These are phyloP conservation scores for Myxocyprinus asiaticus DNA, from an alignment of 2,113 vertebrate genomes.

Conservation along the genomic window DNA sequence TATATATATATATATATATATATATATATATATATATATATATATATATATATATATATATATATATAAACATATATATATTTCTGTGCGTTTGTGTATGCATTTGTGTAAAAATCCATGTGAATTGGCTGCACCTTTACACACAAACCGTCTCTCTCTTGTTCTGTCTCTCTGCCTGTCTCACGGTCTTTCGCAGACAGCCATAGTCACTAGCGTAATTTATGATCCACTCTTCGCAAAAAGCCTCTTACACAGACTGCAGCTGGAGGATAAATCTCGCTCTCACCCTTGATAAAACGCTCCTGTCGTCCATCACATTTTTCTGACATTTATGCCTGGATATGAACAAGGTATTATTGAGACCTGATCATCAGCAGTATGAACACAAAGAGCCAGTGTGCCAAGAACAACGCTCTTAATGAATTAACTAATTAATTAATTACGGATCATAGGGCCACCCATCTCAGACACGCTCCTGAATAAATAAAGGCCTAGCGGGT, in stretches of 20 bases:
- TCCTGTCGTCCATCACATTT: conserved; percentile 48
- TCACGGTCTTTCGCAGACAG: conserved; percentile 40
- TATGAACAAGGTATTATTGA: conserved; percentile 60
- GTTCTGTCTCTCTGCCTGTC: not conserved
- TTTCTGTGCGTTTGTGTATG: not conserved
- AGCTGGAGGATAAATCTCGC: conserved; percentile 56
- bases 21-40: no score
- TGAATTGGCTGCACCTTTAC: conserved; percentile 41
- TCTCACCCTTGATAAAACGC: conserved; percentile 35
- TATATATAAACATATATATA: no score
- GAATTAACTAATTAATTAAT: conserved; percentile 63
- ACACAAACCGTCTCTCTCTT: conserved; percentile 39
- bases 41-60: no score
- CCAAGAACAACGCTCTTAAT: conserved; percentile 38
- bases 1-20: no score
- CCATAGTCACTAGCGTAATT: conserved; percentile 42
- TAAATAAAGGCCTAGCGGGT: conserved; percentile 45
- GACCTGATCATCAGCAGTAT: conserved; percentile 51
- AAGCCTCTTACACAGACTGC: conserved; percentile 55
- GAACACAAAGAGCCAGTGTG: conserved; percentile 43
- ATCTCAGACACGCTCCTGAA: conserved; percentile 27
- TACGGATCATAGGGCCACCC: conserved; percentile 50
- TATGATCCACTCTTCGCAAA: conserved; percentile 53
- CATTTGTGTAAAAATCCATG: conserved; percentile 14
- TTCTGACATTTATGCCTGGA: conserved; percentile 54